phyloP scores from a whole-genome alignment of 2,113 vertebrate species.

The Spilogale gracilis region DNA sequence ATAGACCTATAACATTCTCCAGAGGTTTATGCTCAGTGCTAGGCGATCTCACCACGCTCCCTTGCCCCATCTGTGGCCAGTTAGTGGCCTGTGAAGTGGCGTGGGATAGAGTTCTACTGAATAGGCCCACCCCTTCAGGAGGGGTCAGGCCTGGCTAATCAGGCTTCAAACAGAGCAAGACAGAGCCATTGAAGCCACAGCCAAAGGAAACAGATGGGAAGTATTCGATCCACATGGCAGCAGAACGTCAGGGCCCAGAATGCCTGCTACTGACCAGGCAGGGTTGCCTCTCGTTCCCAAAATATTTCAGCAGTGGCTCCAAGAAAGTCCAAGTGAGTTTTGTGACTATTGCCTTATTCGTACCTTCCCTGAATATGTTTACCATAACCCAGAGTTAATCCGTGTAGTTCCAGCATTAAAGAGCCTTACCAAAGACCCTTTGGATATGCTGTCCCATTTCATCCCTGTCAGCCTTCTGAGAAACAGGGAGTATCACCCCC shows the following conservation, averaged over 20 bases:
- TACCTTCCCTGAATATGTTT: not conserved
- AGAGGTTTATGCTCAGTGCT: not conserved
- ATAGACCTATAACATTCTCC: not conserved
- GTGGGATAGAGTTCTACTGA: not conserved
- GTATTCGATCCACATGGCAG: not conserved
- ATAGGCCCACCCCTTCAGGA: not conserved
- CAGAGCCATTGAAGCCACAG: not conserved
- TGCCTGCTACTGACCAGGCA: not conserved
- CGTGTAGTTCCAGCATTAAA: not conserved
- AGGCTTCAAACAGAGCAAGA: not conserved
- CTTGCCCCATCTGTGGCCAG: not conserved
- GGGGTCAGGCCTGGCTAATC: not conserved
- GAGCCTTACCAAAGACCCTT: not conserved
- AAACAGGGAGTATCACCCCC: not conserved
- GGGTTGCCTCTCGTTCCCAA: not conserved
- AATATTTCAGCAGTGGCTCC: not conserved
- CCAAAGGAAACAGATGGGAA: not conserved
- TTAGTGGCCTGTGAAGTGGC: not conserved
- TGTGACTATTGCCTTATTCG: not conserved
- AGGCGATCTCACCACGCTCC: not conserved
- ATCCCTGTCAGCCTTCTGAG: not conserved
- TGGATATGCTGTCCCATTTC: not conserved
- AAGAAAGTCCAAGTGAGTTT: not conserved
- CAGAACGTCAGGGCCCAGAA: not conserved
- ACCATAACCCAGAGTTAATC: not conserved